Conservation (phyloP, 2,888 invertebrate species). For the Endomychus coccineus region DNA sequence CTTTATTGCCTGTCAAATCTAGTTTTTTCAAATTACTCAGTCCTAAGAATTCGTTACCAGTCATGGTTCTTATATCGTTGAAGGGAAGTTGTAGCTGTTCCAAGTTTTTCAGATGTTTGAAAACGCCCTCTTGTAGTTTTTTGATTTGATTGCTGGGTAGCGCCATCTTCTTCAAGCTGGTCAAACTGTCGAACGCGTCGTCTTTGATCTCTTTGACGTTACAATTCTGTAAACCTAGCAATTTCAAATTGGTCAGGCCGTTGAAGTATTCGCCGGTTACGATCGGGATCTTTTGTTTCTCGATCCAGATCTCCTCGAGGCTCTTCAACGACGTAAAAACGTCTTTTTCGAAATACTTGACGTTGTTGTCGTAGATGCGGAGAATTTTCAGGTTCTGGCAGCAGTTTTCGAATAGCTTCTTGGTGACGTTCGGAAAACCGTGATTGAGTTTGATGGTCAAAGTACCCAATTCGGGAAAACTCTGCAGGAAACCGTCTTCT, state of each 20-base stretch:
- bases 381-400: constrained; percentile 15
- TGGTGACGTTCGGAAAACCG: constrained; percentile 19
- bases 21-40: constrained; percentile 15
- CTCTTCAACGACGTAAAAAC: constrained; percentile 12
- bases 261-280: constrained; percentile 15
- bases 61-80: constrained; percentile 17
- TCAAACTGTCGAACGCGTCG: constrained; percentile 16
- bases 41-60: constrained; percentile 17
- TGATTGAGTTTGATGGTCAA: constrained; percentile 19
- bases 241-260: constrained; percentile 13
- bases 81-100: constrained; percentile 16
- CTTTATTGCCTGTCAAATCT: constrained; percentile 17
- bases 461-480: constrained; percentile 16
- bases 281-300: constrained; percentile 15
- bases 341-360: constrained; percentile 13
- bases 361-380: constrained; percentile 17
- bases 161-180: constrained; percentile 14
- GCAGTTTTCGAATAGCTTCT: constrained; percentile 12
- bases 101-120: constrained; percentile 15
- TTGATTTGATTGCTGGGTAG: constrained; percentile 18
- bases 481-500: constrained; percentile 15
- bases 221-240: constrained; percentile 16
- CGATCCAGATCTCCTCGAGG: constrained; percentile 18
- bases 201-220: constrained; percentile 14
- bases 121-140: constrained; percentile 17